A percentile compares a stretch with the other conserved stretches of the same genome.
Evolutionary conservation across 2,113 vertebrate species (phyloP).

Genomic region (Petrocephalus zakoni): DNA sequence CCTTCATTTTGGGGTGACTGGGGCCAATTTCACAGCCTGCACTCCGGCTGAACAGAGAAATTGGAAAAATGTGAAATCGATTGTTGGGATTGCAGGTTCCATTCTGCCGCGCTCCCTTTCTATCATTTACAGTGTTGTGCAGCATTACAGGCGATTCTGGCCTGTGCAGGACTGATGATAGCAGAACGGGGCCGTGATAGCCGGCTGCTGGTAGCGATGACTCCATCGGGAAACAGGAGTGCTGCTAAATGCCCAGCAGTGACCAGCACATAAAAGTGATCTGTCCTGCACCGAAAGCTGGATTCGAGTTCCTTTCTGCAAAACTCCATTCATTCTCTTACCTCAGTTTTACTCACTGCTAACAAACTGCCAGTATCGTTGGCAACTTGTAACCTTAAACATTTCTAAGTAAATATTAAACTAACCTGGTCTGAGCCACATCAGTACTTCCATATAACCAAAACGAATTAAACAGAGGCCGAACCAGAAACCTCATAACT

Average conservation of each 20-base stretch:
- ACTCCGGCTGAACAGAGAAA: constrained; percentile 66
- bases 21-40: constrained; percentile 80
- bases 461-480: background rate
- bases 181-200: constrained; percentile 32
- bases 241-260: background rate
- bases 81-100: constrained; percentile 72
- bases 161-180: constrained; percentile 57
- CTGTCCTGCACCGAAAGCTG: background rate
- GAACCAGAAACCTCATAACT: background rate
- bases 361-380: background rate
- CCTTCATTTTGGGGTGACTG: constrained; percentile 62
- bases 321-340: background rate
- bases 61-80: constrained; percentile 79
- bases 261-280: background rate
- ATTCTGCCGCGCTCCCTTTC: constrained; percentile 74
- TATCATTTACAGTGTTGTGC: constrained; percentile 60
- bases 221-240: background rate
- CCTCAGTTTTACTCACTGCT: constrained; percentile 1
- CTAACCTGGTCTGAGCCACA: background rate
- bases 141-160: constrained; percentile 56
- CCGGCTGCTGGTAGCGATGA: constrained; percentile 29
- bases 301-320: background rate
- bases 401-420: background rate
- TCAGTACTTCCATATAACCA: background rate
- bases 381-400: background rate